Conservation (phyloP, 2,888 invertebrate genomes). For the Caenorhabditis panamensis region DNA sequence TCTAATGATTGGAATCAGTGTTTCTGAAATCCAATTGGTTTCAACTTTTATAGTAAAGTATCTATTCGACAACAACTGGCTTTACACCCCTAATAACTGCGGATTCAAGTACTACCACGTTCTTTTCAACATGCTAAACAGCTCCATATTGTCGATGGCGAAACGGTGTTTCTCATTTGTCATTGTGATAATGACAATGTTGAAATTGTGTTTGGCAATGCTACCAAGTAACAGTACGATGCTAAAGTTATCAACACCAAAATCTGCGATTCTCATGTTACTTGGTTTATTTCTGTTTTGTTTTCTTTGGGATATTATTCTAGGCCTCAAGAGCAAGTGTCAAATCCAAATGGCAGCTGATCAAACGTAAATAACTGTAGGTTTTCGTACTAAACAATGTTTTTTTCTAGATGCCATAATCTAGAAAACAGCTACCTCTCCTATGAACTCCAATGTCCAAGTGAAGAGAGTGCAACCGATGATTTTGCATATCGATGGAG, state of each 20-base stretch:
- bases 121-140: background rate
- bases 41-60: background rate
- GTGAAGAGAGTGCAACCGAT: no score
- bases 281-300: background rate
- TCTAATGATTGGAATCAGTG: background rate
- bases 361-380: no score
- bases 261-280: background rate
- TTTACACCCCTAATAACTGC: background rate
- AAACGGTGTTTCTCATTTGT: background rate
- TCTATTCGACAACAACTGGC: background rate
- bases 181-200: background rate
- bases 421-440: no score
- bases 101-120: background rate
- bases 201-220: background rate
- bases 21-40: background rate
- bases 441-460: no score
- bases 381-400: no score
- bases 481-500: no score
- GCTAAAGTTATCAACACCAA: background rate
- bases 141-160: background rate
- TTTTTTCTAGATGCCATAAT: no score
- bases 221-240: background rate
- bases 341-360: no score
- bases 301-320: background rate
- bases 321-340: no score